Evolutionary conservation across 2,113 vertebrate genomes (phyloP), one percentile per base, ranked within the genome.

Genomic region (Trichechus manatus): DNA sequence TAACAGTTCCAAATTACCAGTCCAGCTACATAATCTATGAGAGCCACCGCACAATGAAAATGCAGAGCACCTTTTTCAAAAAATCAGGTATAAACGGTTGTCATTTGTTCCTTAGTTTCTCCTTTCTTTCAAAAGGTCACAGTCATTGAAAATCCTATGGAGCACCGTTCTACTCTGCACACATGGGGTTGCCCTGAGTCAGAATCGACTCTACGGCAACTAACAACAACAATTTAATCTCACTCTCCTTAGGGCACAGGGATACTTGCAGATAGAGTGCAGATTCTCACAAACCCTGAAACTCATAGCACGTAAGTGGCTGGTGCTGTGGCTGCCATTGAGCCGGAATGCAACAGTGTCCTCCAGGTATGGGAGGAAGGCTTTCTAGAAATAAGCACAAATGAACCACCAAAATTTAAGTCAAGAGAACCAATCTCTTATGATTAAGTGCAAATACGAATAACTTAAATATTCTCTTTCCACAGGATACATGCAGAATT

Each of bases 361-460:
- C 39, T 81, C 64, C 22, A 36, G 15, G 25, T 44, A 23, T 59
- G 22, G 22, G 1, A 96, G 82, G 25, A 82, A 27, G 68, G 39
- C 27, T 75, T 94, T 59, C 70, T 82, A 91, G 53, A 88, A 93
- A 79, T 31, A 23, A 2, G 7, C 13, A 82, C 36, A 91, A 59
- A 86, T 64, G 44, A 79, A n/a, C 23, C 22, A 85, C 9, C 84
- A 74, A 66, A 59, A 59, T 85, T 56, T 15, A 56, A 77, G 36
- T 77, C 23, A 86, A 72, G n/a, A 88, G 1, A 8, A 82, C 8
- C n/a, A 70, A 66, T 22, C 75, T 89, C 17, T 66, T 27, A 68
- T 74, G 47, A 61, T 44, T 82, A 83, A 89, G 7, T 74, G 15
- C 10, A 66, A 66, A 61, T 93, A 75, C 23, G 9, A 87, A 14